A percentile compares a stretch with the other conserved stretches of the same genome.
These are phyloP conservation scores for Holothuria leucospilota DNA, from an alignment of 53 echinoderm and acorn worm genomes.

Conservation along the genomic window DNA sequence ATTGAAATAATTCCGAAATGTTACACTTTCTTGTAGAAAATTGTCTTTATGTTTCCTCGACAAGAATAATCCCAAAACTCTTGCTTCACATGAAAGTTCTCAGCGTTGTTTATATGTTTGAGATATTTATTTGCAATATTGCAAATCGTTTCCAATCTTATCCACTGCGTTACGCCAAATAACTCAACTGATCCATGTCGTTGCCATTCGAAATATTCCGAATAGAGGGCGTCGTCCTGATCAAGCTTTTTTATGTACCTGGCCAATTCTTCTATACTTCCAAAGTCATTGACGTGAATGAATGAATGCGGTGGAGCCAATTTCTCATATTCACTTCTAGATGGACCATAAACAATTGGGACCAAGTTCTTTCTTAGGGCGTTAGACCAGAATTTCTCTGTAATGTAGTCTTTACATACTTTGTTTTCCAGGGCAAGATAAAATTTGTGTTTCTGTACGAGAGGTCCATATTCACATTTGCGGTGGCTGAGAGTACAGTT, in stretches of 20 bases:
- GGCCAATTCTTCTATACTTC: conserved; percentile 18
- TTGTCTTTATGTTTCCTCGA: too few species aligned
- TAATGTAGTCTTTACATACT: conserved; percentile 54
- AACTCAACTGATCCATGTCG: conserved; percentile 15
- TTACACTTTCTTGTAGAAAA: too few species aligned
- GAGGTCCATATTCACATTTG: neutral
- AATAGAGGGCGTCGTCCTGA: conserved; percentile 43
- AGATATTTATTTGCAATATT: neutral
- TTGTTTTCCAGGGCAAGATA: conserved; percentile 48
- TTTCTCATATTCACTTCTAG: conserved; percentile 27
- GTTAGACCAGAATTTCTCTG: conserved; percentile 50
- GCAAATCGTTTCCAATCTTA: conserved; percentile 35
- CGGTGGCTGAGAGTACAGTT: neutral
- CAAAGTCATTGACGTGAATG: conserved; percentile 57
- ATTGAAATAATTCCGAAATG: too few species aligned
- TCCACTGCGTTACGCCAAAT: neutral
- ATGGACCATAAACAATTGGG: conserved; percentile 56
- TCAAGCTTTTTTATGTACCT: conserved; percentile 18
- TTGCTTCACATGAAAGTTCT: too few species aligned
- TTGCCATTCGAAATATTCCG: conserved; percentile 55
- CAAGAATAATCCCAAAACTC: too few species aligned
- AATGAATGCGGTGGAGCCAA: conserved; percentile 35
- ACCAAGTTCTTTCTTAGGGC: conserved; percentile 32
- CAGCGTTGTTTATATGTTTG: too few species aligned
- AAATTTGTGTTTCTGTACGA: conserved; percentile 32